These are phyloP conservation scores for Hapalemur alaotrensis DNA, from an alignment of 2,797 vertebrate species.

Conservation along the genomic window DNA sequence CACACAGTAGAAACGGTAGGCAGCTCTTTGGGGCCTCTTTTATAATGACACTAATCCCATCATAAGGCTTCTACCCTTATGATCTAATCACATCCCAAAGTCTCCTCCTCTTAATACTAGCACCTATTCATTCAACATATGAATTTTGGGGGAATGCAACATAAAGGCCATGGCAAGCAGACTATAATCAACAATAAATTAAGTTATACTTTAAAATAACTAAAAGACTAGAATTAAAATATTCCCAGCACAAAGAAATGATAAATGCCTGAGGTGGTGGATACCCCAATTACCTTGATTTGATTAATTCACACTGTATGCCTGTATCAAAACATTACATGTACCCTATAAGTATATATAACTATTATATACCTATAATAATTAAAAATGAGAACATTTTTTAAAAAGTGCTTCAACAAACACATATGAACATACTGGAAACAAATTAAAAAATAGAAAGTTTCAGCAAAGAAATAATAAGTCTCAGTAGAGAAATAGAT, in stretches of 20 bases:
- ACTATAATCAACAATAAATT: too few relatives aligned
- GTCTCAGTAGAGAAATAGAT: background rate
- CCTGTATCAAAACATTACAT: too few relatives aligned
- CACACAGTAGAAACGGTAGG: background rate
- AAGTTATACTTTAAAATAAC: too few relatives aligned
- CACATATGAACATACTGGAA: background rate
- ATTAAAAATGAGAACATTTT: too few relatives aligned
- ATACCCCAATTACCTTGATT: too few relatives aligned
- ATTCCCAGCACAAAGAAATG: too few relatives aligned
- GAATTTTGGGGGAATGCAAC: background rate
- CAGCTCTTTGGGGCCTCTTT: background rate
- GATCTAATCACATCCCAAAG: background rate
- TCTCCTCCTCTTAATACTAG: background rate
- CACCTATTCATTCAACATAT: background rate
- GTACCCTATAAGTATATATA: too few relatives aligned
- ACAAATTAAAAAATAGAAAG: background rate
- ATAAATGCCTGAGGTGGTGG: too few relatives aligned
- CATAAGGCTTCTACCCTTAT: background rate
- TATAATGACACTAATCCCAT: background rate
- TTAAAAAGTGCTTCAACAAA: background rate
- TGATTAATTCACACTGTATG: too few relatives aligned
- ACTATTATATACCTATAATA: too few relatives aligned
- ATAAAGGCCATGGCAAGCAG: background rate
- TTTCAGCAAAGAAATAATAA: background rate
- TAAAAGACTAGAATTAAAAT: too few relatives aligned